Percentiles rank a stretch among this genome's conserved stretches.
phyloP scores from a whole-genome alignment of 2,113 vertebrate genomes.

The Neotragus moschatus region DNA sequence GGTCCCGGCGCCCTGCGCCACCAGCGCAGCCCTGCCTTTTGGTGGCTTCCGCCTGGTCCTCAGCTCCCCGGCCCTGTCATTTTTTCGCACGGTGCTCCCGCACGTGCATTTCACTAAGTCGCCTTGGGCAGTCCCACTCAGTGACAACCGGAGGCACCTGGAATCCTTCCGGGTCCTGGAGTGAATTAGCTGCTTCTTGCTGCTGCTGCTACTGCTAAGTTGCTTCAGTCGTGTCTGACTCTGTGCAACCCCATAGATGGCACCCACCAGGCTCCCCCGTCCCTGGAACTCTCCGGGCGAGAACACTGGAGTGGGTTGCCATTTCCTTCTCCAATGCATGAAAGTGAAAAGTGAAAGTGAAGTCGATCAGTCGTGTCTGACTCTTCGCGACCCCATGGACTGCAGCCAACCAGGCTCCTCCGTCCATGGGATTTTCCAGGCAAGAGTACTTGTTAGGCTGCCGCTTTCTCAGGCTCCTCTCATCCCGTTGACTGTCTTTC shows the following conservation, averaged over 20 bases:
- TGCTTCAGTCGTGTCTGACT: too few species aligned
- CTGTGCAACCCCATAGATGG: too few species aligned
- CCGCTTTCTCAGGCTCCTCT: fast-evolving
- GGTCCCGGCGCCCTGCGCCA: fast-evolving
- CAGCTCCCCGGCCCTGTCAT: too few species aligned
- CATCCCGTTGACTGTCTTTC: fast-evolving
- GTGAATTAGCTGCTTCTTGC: neutral
- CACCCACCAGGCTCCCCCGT: too few species aligned
- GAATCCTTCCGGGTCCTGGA: neutral
- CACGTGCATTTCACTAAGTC: neutral
- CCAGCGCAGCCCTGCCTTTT: neutral
- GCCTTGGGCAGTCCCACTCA: fast-evolving
- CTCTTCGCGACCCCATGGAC: too few species aligned
- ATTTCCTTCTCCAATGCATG: too few species aligned
- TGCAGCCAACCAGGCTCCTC: too few species aligned
- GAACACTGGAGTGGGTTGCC: too few species aligned
- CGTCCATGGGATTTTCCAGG: too few species aligned
- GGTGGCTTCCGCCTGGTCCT: fast-evolving
- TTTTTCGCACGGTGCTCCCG: fast-evolving
- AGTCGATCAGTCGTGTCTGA: fast-evolving
- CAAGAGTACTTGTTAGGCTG: neutral
- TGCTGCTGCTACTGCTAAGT: too few species aligned
- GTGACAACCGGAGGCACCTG: neutral
- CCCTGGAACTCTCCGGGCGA: too few species aligned
- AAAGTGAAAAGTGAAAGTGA: too few species aligned